Base-by-base conservation (phyloP, 2,797 vertebrate genomes). In the Pseudomugil gertrudae region DNA sequence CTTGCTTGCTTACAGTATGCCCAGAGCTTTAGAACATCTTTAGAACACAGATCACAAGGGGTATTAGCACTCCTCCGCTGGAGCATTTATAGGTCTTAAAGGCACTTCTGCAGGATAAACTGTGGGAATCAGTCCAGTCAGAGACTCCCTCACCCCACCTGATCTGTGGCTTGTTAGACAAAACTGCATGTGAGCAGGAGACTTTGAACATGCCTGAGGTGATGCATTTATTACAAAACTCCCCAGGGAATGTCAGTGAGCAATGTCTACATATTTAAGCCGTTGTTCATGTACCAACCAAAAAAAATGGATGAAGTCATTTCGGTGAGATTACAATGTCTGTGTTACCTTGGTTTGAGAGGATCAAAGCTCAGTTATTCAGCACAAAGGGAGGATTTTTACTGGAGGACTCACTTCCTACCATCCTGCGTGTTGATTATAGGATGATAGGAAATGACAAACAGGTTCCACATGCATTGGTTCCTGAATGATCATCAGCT, bases 311-410 rank as follows among this genome's bases (percentile, higher is more conserved):
- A 90, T 89, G 84, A 90, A 86, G 84, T 88, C 85, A 88, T 76
- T 69, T 80, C 45, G 55, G 47, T 87, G 81, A 79, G 85, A 81
- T 89, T 87, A 83, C 63, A 57, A 85, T 57, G 40, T 63, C 19
- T 76, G 91, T 92, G 91, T 92, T 88, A 90, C 88, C 92, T 90
- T 90, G n/a, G n/a, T n/a, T n/a, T n/a, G n/a, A n/a, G n/a, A n/a
- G n/a, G n/a, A n/a, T n/a, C n/a, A n/a, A n/a, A n/a, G n/a, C n/a
- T n/a, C n/a, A n/a, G n/a, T n/a, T n/a, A n/a, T n/a, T n/a, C n/a
- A n/a, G n/a, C n/a, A n/a, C n/a, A n/a, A n/a, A n/a, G n/a, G n/a
- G n/a, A n/a, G n/a, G n/a, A n/a, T n/a, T n/a, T n/a, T n/a, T n/a
- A n/a, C n/a, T n/a, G n/a, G n/a, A n/a, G n/a, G n/a, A n/a, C n/a